Base-by-base conservation (phyloP, 2,888 invertebrate genomes). In the Germaria angustata region DNA sequence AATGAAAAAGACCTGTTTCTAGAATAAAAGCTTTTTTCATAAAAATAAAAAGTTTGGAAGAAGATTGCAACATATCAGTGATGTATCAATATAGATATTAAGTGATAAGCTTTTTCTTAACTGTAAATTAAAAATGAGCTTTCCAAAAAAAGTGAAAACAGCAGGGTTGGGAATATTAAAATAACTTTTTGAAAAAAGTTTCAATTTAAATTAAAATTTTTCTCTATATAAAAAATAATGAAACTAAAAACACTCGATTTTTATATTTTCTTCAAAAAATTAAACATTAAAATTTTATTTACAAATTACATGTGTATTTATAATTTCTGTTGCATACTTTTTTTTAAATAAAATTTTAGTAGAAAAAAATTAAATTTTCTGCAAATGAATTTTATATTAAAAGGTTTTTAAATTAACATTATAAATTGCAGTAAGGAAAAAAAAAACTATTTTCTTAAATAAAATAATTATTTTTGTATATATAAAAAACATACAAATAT, bases 271-370 rank as follows among this genome's bases (percentile, higher is more conserved):
- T 49, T 79, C 11, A 44, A 73, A 81, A 81, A 78, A 73, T 65
- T 69, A 81, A 78, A 78, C 61, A 73, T 78, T 76, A 61, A 73
- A 57, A 80, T 53, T 80, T 82, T 82, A 79, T 79, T 79, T 76
- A 82, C 79, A 82, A 82, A 77, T 81, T 77, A 72, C 72, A 77
- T 46, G 46, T 69, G 57, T 65, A 41, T 71, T 51, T 65, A 15
- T n/a, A n/a, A 53, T 69, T 22, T 13, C 20, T 32, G 13, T n/a
- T 51, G 22, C 20, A 61, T 36, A 41, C 44, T 68, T 51, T 53
- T 51, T 66, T 76, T 59, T 5, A 24, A 41, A 51, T 11, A 20
- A 79, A 78, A 71, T 28, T 36, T 24, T 53, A 15, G 15, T 20
- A 20, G 32, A 20, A 53, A 28, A 59, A 44, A 17, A 28, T 39